Percentiles rank a stretch among this genome's conserved stretches.
These are phyloP conservation scores for Prionchulus punctatus DNA, from an alignment of 2,888 invertebrate species.

Conservation along the genomic window DNA sequence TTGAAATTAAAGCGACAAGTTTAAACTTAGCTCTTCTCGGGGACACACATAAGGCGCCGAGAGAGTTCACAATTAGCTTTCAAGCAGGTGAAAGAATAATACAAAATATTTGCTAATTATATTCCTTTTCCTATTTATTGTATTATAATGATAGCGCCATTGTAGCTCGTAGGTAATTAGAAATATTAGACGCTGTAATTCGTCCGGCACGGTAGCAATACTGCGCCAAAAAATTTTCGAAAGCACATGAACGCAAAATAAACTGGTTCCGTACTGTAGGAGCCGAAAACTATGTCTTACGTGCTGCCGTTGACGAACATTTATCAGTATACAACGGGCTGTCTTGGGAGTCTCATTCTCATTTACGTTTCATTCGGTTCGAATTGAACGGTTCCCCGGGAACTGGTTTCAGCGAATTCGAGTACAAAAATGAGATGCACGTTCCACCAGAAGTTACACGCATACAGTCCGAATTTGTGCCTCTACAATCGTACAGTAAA, in stretches of 20 bases:
- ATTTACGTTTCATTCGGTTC: background rate
- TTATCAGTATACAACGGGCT: background rate
- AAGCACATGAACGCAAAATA: no score
- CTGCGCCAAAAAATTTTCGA: no score
- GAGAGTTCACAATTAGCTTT: background rate
- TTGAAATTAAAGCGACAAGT: background rate
- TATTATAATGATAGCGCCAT: no score
- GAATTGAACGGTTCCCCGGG: background rate
- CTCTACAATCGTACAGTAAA: no score
- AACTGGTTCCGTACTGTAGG: no score
- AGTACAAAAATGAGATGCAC: background rate
- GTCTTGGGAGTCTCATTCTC: background rate
- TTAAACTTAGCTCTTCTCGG: background rate
- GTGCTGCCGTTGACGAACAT: background rate
- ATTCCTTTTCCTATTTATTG: no score
- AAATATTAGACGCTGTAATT: no score
- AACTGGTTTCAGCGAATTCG: conserved; percentile 5
- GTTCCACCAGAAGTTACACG: no score
- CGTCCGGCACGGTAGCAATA: no score
- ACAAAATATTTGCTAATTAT: no score
- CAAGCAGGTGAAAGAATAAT: background rate
- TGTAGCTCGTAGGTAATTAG: no score
- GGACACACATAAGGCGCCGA: background rate
- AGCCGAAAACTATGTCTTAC: background rate
- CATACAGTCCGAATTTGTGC: no score